Percentiles rank a stretch among this genome's conserved stretches.
phyloP scores from a whole-genome alignment of 2,797 vertebrate genomes.

The Syndactyla subalaris region DNA sequence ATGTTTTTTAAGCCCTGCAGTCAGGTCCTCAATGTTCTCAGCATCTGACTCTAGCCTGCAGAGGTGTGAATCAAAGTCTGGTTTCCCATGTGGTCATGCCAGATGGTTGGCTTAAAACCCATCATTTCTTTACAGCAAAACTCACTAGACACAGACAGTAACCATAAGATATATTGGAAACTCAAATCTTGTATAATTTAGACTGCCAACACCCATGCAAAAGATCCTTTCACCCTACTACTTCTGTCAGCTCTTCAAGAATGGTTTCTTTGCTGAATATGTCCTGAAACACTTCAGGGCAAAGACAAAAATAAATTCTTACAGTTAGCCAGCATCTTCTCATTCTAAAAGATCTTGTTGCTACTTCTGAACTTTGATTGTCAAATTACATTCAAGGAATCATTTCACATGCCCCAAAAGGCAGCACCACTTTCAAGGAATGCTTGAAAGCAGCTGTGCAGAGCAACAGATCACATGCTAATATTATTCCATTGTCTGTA shows the following conservation, averaged over 20 bases:
- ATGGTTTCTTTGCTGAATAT: not conserved
- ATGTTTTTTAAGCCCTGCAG: not conserved
- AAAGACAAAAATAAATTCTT: not conserved
- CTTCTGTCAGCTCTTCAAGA: conserved; percentile 40
- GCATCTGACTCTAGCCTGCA: conserved; percentile 64
- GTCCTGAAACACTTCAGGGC: conserved; percentile 9
- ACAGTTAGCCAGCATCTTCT: not conserved
- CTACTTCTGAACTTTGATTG: not conserved
- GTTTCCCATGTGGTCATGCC: conserved; percentile 64
- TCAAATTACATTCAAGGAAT: not conserved
- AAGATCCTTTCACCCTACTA: conserved; percentile 34
- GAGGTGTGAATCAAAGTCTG: conserved; percentile 69
- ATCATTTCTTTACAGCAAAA: conserved; percentile 62
- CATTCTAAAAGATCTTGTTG: not conserved
- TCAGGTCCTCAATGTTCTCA: conserved; percentile 50
- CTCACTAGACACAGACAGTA: conserved; percentile 64
- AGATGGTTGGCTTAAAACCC: conserved; percentile 61
- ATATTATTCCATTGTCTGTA: not conserved
- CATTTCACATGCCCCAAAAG: not conserved
- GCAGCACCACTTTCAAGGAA: not conserved
- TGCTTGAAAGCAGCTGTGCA: not conserved
- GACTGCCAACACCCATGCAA: conserved; percentile 36
- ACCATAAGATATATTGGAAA: conserved; percentile 63
- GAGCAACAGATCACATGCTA: not conserved
- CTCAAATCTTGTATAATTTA: conserved; percentile 24